Base-by-base conservation (phyloP, 2,797 vertebrate species). In the Gobio occitaniae region DNA sequence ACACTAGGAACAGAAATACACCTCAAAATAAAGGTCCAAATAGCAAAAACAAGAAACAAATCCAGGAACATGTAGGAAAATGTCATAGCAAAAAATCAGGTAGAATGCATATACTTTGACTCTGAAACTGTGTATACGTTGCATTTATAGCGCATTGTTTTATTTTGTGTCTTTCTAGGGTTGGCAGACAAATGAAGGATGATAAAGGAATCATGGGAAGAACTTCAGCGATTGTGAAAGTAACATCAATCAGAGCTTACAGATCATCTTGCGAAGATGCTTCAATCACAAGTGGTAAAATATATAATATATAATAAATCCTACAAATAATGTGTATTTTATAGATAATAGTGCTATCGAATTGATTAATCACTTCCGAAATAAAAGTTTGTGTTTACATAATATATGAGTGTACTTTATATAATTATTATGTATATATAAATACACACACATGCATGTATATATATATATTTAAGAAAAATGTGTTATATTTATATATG, bases 201-300 rank as follows among this genome's bases (percentile, higher is more conserved):
- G 44, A 36, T 9, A n/a, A 38, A 65, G 29, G 81, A 83, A 83
- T 52, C 56, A 82, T 63, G 41, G 44, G 56, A 83, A 52, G 15
- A 21, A 36, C 29, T 17, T 32, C 4, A 32, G 72, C 4, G 32
- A 56, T 56, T 52, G 52, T 56, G 32, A 59, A 52, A 11, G 16
- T 36, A 61, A 16, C 75, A 25, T 61, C 56, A 19, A 17, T 63
- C n/a, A 63, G n/a, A 78, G 38, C 63, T 52, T 29, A 36, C 47
- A 56, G 1, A 36, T 68, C 77, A 66, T 32, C 44, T 68, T 36
- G 6, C 1, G 7, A 50, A 44, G n/a, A 52, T 54, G 48, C 12
- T 38, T 66, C 77, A 48, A 41, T 1, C 56, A 65, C 13, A 66
- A 66, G 19, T 6, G 77, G 38, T 82, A 72, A 72, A 61, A 72